Conservation (phyloP, 2,888 invertebrate genomes). For the Psylliodes chrysocephalus region DNA sequence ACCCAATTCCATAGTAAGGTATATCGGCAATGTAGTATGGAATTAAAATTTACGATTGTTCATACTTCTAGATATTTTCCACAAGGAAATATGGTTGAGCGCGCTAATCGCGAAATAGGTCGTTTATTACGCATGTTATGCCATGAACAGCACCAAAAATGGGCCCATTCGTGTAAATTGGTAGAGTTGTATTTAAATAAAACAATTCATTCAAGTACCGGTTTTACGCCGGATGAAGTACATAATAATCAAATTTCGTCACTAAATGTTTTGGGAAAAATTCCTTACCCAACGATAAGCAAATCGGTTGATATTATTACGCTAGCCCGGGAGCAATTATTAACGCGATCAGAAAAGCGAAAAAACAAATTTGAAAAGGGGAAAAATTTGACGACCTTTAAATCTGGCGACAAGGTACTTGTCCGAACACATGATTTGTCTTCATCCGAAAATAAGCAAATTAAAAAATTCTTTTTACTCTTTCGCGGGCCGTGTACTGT, state of each 20-base stretch:
- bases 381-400: neutral
- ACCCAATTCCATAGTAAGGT: neutral
- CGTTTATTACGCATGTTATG: constrained; percentile 20
- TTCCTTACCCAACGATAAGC: too few relatives aligned
- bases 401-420: constrained; percentile 6
- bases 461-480: neutral
- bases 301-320: neutral
- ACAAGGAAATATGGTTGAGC: constrained; percentile 21
- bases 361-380: neutral
- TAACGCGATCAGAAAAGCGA: constrained; percentile 1
- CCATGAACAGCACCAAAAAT: constrained; percentile 22
- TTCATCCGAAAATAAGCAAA: neutral
- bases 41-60: neutral
- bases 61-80: constrained; percentile 11
- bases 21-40: too few relatives aligned
- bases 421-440: neutral
- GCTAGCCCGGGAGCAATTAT: neutral
- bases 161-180: neutral
- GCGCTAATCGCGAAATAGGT: constrained; percentile 25
- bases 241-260: neutral
- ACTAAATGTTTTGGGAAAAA: too few relatives aligned
- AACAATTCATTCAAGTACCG: neutral
- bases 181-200: neutral
- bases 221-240: neutral
- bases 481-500: neutral